Conservation (phyloP, 2,113 vertebrate species). For the Mus spicilegus region DNA sequence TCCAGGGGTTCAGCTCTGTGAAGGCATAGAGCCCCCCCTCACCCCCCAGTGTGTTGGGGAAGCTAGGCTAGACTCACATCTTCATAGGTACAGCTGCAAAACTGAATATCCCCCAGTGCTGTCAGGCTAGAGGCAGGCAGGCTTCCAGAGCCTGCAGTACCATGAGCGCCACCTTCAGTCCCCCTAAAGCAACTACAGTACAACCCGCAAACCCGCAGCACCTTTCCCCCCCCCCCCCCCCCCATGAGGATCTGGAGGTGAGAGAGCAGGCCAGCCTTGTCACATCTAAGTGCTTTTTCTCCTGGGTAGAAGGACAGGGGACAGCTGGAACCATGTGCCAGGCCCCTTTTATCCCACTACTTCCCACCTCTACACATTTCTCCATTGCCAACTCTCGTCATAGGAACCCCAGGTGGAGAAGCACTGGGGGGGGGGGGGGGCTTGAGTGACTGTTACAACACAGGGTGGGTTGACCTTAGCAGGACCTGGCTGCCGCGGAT, state of each 20-base stretch:
- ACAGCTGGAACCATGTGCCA: not conserved
- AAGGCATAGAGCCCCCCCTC: no score
- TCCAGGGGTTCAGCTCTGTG: not conserved
- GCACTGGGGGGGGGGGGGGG: not conserved
- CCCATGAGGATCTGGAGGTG: not conserved
- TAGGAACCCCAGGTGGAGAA: not conserved
- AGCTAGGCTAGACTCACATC: not conserved
- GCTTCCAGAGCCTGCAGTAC: not conserved
- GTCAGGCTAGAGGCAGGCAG: not conserved
- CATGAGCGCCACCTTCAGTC: not conserved
- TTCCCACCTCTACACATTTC: not conserved
- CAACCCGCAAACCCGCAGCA: no score
- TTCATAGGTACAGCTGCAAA: not conserved
- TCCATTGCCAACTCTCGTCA: not conserved
- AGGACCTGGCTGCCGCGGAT: not conserved
- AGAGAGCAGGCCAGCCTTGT: not conserved
- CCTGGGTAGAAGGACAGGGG: not conserved
- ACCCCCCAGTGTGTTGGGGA: not conserved
- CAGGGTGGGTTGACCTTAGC: not conserved
- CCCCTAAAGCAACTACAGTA: not conserved
- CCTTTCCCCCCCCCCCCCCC: rapidly evolving
- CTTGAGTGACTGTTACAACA: not conserved
- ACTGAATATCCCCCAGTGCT: not conserved
- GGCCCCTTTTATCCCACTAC: no score
- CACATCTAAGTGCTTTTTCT: not conserved